Conservation (phyloP, 1,140 invertebrate genomes). For the Phenacoccus solenopsis region DNA sequence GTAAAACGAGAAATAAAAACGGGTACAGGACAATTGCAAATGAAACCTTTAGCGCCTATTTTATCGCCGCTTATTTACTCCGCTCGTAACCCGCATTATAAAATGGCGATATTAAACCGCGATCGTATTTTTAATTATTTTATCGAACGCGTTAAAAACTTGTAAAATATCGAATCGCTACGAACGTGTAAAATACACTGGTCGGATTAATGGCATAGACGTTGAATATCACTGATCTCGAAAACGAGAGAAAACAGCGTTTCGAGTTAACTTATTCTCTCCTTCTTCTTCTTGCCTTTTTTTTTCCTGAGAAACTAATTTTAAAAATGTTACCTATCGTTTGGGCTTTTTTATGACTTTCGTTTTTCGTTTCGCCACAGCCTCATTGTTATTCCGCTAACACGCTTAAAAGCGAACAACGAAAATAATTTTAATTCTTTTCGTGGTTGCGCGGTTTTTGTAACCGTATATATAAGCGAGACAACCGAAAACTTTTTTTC, state of each 20-base stretch:
- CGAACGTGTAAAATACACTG: too few relatives aligned
- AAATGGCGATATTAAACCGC: neutral
- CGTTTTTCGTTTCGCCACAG: neutral
- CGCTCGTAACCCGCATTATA: neutral
- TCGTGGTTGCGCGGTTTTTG: neutral
- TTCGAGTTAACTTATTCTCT: neutral
- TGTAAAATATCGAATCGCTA: too few relatives aligned
- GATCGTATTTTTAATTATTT: neutral
- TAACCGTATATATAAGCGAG: neutral
- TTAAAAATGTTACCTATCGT: constrained; percentile 3
- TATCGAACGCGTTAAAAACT: too few relatives aligned
- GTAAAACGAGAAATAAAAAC: neutral
- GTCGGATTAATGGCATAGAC: too few relatives aligned
- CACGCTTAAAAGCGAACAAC: neutral
- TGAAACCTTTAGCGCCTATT: neutral
- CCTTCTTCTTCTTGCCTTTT: too few relatives aligned
- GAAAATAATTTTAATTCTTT: constrained; percentile 4
- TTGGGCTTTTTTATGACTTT: constrained; percentile 2
- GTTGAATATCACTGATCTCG: neutral
- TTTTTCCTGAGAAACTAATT: neutral
- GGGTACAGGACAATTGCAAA: neutral
- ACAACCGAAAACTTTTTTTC: neutral
- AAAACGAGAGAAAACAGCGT: neutral
- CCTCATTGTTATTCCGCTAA: neutral
- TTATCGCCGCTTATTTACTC: neutral